A percentile compares a stretch with the other conserved stretches of the same genome.
Conservation (phyloP, 23 tunicate species). For the Styela clava region DNA sequence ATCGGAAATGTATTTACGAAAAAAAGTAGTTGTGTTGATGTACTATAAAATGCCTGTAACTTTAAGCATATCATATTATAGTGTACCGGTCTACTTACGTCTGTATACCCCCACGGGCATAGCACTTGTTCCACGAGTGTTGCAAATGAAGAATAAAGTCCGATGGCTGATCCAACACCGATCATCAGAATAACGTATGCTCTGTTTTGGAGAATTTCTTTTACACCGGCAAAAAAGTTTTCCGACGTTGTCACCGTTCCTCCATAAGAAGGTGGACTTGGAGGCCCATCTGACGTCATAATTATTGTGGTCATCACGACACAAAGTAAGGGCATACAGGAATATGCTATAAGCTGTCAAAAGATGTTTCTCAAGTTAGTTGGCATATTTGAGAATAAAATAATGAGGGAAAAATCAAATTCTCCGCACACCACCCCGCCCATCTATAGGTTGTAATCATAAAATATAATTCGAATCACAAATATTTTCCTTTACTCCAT, state of each 20-base stretch:
- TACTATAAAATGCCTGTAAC: no score
- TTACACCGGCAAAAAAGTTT: constrained; percentile 44
- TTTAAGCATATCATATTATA: no score
- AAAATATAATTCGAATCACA: no score
- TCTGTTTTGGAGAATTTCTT: constrained; percentile 43
- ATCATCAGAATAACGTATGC: constrained; percentile 51
- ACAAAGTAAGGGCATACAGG: constrained; percentile 35
- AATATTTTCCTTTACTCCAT: no score
- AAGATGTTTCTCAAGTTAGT: neutral
- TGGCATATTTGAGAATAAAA: neutral
- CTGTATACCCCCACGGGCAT: constrained; percentile 86
- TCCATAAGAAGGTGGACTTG: constrained; percentile 70
- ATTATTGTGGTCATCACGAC: constrained; percentile 42
- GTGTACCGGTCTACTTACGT: constrained; percentile 70
- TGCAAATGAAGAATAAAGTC: constrained; percentile 74
- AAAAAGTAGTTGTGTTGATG: no score
- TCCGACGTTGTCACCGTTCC: constrained; percentile 30
- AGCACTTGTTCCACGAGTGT: constrained; percentile 75
- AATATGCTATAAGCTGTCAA: constrained; percentile 61
- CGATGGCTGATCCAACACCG: constrained; percentile 70
- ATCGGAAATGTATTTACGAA: no score
- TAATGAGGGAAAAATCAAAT: neutral
- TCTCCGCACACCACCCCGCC: no score
- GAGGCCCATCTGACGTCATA: constrained; percentile 71
- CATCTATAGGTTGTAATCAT: no score